Conservation (phyloP, 2,113 vertebrate species). For the Henicopernis longicauda region DNA sequence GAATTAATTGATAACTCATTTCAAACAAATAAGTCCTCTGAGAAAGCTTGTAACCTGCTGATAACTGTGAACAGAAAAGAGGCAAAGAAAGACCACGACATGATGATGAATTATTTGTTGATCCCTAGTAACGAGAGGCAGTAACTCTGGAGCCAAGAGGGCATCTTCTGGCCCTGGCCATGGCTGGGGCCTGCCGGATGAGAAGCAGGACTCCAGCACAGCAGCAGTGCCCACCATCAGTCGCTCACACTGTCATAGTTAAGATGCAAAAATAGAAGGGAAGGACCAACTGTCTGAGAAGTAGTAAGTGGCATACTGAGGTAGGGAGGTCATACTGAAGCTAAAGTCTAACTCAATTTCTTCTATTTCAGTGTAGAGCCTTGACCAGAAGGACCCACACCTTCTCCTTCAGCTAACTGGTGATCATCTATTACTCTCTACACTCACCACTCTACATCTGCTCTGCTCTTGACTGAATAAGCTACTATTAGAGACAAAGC, state of each 20-base stretch:
- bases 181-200: background rate
- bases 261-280: background rate
- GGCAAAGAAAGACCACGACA: background rate
- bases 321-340: background rate
- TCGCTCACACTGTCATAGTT: background rate
- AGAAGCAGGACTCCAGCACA: background rate
- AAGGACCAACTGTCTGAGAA: background rate
- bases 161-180: background rate
- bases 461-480: background rate
- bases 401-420: background rate
- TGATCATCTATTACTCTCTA: background rate
- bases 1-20: background rate
- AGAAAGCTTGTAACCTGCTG: background rate
- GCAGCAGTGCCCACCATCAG: background rate
- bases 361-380: background rate
- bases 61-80: background rate
- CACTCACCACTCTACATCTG: background rate
- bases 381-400: background rate
- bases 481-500: background rate
- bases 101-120: background rate
- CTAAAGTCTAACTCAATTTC: background rate
- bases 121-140: background rate
- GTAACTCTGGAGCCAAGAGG: background rate
- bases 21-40: background rate
- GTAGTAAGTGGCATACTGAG: background rate